phyloP scores from a whole-genome alignment of 2,888 invertebrate genomes.

The Nephrotoma flavescens region DNA sequence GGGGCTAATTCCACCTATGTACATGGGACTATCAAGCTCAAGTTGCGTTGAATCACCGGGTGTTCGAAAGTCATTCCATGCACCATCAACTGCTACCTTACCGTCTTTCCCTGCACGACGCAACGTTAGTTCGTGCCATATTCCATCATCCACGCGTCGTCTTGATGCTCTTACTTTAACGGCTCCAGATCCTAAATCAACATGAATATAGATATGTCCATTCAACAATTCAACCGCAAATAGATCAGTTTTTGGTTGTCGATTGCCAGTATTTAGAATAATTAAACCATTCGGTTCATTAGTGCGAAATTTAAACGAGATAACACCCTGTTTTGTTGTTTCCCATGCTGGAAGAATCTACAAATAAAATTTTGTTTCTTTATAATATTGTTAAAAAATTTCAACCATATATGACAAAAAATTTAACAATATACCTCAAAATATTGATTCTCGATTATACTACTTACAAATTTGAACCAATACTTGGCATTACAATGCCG shows the following conservation, averaged over 20 bases:
- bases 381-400: background rate
- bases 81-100: conserved; percentile 76
- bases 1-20: conserved; percentile 75
- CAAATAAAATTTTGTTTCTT: conserved; percentile 19
- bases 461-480: no score
- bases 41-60: conserved; percentile 81
- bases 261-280: conserved; percentile 76
- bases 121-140: conserved; percentile 83
- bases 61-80: conserved; percentile 76
- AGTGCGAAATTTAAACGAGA: conserved; percentile 89
- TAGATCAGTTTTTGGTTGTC: conserved; percentile 71
- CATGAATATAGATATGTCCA: conserved; percentile 82
- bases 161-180: conserved; percentile 72
- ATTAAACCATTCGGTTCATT: conserved; percentile 90
- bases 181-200: conserved; percentile 85
- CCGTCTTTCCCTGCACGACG: conserved; percentile 71
- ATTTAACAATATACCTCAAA: no score
- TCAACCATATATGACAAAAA: no score
- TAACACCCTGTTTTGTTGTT: conserved; percentile 73
- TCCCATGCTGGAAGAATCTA: conserved; percentile 72
- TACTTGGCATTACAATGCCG: no score
- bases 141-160: conserved; percentile 73
- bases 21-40: conserved; percentile 76
- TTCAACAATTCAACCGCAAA: conserved; percentile 90
- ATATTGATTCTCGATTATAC: background rate